A percentile compares a stretch with the other conserved stretches of the same genome.
Evolutionary conservation across 1,140 invertebrate species (phyloP).

Genomic region (Dendrolimus punctatus): DNA sequence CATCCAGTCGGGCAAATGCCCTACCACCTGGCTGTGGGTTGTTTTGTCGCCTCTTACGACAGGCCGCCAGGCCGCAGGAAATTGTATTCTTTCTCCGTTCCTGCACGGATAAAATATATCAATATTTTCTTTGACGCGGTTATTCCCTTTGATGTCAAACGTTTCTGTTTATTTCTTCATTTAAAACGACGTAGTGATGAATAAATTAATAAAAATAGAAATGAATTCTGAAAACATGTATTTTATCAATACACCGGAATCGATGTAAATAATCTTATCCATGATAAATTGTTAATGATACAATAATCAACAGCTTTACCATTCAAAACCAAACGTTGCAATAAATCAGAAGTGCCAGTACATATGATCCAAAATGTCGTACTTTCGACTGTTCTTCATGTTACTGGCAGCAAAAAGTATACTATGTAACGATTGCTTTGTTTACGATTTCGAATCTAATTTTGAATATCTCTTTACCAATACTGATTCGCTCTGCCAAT

Average conservation of each 20-base stretch:
- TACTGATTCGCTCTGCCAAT: constrained; percentile 1
- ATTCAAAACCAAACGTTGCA: constrained; percentile 4
- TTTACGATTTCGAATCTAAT: constrained; percentile 17
- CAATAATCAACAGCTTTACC: constrained; percentile 10
- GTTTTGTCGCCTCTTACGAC: no score
- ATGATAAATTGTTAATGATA: constrained; percentile 12
- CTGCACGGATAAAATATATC: no score
- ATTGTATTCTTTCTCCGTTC: no score
- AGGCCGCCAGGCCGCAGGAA: no score
- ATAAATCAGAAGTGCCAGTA: neutral
- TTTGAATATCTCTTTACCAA: constrained; percentile 7
- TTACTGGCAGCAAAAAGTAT: neutral
- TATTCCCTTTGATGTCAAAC: no score
- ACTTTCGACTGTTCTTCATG: neutral
- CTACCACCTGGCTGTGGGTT: no score
- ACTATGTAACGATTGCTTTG: constrained; percentile 3
- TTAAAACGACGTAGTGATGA: neutral
- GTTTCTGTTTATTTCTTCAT: no score
- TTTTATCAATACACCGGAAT: constrained; percentile 13
- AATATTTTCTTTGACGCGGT: no score
- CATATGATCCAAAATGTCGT: neutral
- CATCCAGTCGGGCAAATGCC: no score
- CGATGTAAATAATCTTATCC: constrained; percentile 21
- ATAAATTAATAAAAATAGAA: constrained; percentile 10
- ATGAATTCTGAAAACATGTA: constrained; percentile 9